Evolutionary conservation across 2,888 invertebrate species (phyloP).

Genomic region (Chymomyza amoena): DNA sequence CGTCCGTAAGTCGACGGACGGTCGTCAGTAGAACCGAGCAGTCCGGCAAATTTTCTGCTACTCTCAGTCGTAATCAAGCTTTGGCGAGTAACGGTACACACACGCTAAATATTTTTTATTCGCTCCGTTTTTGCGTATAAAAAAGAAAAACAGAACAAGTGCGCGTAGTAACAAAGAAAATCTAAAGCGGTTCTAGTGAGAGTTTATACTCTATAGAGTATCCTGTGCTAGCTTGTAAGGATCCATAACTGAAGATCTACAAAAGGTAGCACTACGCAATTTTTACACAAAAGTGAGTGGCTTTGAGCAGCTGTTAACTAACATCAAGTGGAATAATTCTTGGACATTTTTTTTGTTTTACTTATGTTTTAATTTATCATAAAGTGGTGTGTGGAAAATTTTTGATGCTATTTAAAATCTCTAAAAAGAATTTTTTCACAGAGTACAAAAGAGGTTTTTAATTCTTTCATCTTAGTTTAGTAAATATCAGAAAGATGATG

Average conservation of each 20-base stretch:
- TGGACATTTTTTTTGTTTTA: too few species aligned
- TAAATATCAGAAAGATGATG: too few species aligned
- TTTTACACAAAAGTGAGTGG: not conserved
- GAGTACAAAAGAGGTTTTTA: too few species aligned
- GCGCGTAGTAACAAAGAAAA: not conserved
- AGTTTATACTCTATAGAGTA: not conserved
- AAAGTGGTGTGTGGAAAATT: too few species aligned
- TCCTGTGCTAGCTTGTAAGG: not conserved
- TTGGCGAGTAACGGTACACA: slow-evolving; percentile 56
- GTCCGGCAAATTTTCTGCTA: slow-evolving; percentile 28
- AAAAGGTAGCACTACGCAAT: not conserved
- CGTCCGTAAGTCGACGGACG: slow-evolving; percentile 27
- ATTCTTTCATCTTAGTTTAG: too few species aligned
- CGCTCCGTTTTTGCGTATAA: not conserved
- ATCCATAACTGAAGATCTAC: not conserved
- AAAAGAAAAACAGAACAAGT: not conserved
- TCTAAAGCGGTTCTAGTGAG: not conserved
- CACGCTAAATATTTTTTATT: slow-evolving; percentile 16
- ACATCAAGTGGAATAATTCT: not conserved
- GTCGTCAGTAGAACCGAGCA: slow-evolving; percentile 7
- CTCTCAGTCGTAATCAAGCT: slow-evolving; percentile 64
- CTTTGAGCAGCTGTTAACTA: not conserved
- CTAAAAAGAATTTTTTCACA: too few species aligned
- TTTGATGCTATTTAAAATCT: too few species aligned
- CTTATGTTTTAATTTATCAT: too few species aligned